These are phyloP conservation scores for Macrosiphum euphorbiae DNA, from an alignment of 2,888 invertebrate species.

Conservation along the genomic window DNA sequence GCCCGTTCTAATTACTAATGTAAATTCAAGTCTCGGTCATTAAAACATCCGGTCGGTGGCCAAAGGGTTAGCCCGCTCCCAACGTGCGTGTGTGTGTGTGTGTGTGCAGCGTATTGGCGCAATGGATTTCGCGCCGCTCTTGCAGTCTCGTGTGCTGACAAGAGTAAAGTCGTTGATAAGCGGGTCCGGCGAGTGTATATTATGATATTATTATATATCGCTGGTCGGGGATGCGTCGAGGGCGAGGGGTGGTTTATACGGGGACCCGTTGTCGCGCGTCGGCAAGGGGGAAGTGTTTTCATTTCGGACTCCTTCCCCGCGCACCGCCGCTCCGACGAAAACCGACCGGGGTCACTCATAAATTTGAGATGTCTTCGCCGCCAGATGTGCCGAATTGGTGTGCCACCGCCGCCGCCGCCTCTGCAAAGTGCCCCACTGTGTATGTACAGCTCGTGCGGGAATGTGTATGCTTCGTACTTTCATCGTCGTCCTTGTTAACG, in stretches of 20 bases:
- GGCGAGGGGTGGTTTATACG: not conserved
- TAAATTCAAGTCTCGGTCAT: constrained; percentile 62
- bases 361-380: constrained; percentile 64
- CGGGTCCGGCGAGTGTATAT: not conserved
- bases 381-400: constrained; percentile 64
- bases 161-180: constrained; percentile 63
- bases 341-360: constrained; percentile 63
- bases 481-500: constrained; percentile 35
- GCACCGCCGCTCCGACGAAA: constrained; percentile 7
- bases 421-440: not conserved
- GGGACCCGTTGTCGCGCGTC: too few relatives aligned
- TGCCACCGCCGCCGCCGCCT: constrained; percentile 22
- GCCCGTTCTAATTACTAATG: constrained; percentile 61
- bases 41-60: constrained; percentile 59
- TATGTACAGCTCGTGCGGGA: not conserved
- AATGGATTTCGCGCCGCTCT: constrained; percentile 45
- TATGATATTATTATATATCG: constrained; percentile 7
- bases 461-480: constrained; percentile 17
- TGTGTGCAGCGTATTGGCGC: constrained; percentile 26
- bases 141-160: not conserved
- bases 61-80: constrained; percentile 10
- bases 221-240: not conserved
- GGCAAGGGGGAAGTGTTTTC: constrained; percentile 32
- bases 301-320: constrained; percentile 55
- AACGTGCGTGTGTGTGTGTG: not conserved